phyloP scores from a whole-genome alignment of 2,113 vertebrate genomes.

The Heterotilapia buettikoferi region DNA sequence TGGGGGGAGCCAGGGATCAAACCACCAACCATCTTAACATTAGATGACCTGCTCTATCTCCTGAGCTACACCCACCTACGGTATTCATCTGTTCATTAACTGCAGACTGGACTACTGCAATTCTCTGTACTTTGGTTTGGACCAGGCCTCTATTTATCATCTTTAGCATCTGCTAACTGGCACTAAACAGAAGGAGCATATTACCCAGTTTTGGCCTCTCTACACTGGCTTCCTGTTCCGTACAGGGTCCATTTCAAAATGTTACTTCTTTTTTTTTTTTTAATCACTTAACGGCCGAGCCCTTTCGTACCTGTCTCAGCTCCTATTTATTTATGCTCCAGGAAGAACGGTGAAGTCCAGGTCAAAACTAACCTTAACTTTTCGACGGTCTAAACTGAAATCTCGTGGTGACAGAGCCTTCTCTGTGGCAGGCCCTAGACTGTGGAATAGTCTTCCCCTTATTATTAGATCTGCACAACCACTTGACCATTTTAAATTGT shows the following conservation, averaged over 20 bases:
- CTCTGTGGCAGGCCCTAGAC: background rate
- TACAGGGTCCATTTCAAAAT: background rate
- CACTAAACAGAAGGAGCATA: background rate
- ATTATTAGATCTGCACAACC: background rate
- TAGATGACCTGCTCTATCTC: background rate
- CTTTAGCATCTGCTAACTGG: background rate
- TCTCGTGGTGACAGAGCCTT: background rate
- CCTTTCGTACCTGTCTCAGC: background rate
- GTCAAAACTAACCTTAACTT: background rate
- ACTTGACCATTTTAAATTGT: background rate
- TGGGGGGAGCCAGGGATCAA: background rate
- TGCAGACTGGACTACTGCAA: background rate
- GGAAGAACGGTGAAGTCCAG: background rate
- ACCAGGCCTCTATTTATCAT: background rate
- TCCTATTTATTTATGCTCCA: background rate
- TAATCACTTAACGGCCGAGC: background rate
- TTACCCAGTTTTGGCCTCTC: background rate
- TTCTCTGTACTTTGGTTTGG: background rate
- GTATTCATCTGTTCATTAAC: background rate
- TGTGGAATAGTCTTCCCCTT: background rate
- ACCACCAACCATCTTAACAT: background rate
- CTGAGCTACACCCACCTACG: background rate
- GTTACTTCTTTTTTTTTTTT: background rate
- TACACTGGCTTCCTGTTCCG: background rate
- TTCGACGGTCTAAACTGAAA: background rate